Conservation (phyloP, 1,140 invertebrate genomes). For the Drosophila nasuta region DNA sequence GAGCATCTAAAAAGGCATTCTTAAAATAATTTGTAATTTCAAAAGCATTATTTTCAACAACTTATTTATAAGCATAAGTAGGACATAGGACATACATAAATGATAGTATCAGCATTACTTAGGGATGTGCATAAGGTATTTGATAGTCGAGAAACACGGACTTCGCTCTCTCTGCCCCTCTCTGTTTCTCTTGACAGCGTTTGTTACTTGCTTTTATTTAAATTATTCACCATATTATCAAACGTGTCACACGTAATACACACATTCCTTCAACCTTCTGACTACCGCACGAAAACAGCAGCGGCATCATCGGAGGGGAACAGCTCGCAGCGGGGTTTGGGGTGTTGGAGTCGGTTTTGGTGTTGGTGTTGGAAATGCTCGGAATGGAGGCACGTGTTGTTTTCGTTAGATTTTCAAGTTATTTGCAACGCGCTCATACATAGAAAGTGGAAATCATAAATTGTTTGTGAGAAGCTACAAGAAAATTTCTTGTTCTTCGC, state of each 20-base stretch:
- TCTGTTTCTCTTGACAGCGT: too few species aligned
- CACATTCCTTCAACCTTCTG: conserved; percentile 34
- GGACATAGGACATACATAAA: too few species aligned
- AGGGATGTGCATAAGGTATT: too few species aligned
- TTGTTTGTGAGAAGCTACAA: conserved; percentile 39
- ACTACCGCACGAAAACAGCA: conserved; percentile 34
- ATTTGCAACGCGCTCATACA: conserved; percentile 47
- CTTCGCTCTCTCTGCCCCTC: too few species aligned
- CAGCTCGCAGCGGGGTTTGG: too few species aligned
- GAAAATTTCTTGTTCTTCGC: neutral
- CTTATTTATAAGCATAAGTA: too few species aligned
- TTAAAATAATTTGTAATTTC: too few species aligned
- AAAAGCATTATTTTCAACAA: too few species aligned
- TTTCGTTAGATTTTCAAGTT: conserved; percentile 53
- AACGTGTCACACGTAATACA: conserved; percentile 54
- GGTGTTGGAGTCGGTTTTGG: neutral
- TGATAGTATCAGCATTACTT: too few species aligned
- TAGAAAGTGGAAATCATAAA: conserved; percentile 60
- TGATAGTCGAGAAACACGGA: too few species aligned
- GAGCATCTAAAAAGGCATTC: too few species aligned
- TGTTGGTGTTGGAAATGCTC: neutral
- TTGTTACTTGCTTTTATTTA: conserved; percentile 46
- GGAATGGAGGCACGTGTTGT: conserved; percentile 14
- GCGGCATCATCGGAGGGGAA: too few species aligned
- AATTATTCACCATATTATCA: conserved; percentile 70